Evolutionary conservation across 2,113 vertebrate species (phyloP), one percentile per base, ranked within the genome.

Genomic region (Panthera tigris): DNA sequence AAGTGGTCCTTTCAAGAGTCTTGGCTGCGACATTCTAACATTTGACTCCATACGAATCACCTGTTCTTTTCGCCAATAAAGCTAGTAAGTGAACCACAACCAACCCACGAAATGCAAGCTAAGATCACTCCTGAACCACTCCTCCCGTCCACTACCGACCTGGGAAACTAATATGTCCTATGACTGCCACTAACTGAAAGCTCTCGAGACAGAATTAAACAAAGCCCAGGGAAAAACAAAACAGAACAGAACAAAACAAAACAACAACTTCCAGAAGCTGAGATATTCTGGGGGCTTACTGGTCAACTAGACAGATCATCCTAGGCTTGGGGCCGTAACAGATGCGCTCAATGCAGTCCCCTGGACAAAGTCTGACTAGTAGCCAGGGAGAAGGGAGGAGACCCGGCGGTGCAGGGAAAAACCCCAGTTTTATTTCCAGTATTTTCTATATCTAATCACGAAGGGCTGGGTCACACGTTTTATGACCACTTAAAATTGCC

Each of bases 51-150:
- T 18, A 23, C 95, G 94, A 93, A 96, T 97, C 95, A 97, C 95
- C 93, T 97, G 96, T 73, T 87, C 81, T 52, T 61, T 96, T 74
- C 61, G 96, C 98, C 96, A 94, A 82, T 96, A 86, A 85, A 8
- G 65, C 31, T 68, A 50, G 76, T 80, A 94, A 94, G 87, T 87
- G 89, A 97, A 91, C 84, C 55, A 52, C 50, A 97, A 94, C 69
- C 80, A 55, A 91, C 89, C 52, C 96, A 5, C 76, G 81, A 98
- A 97, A 91, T 88, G 78, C 27, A 95, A 97, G 55, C 83, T 15
- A 66, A 91, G 83, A 27, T 71, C 63, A 69, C 55, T 95, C 96
- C 92, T 48, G 91, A 66, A 57, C 55, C 36, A 41, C 27, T 41
- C n/a, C 90, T 95, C 66, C 82, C 86, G 61, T 73, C 18, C 69